These are phyloP conservation scores for Aphelenchoides avenae DNA, from an alignment of 1,140 invertebrate species.

Conservation along the genomic window DNA sequence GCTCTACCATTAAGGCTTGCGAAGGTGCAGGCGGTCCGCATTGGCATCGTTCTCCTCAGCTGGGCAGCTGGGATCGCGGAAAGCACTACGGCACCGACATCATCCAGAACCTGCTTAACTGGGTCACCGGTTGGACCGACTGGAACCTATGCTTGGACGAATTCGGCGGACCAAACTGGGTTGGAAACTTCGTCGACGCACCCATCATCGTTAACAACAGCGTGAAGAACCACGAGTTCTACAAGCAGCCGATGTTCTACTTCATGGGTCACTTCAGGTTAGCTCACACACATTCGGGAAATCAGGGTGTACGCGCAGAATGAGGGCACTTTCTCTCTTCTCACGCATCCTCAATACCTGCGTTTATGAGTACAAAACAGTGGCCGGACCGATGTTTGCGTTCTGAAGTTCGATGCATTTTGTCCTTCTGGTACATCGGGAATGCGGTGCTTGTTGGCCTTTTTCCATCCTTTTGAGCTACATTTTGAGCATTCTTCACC, in stretches of 20 bases:
- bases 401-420: no score
- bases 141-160: constrained; percentile 63
- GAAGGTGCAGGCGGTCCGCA: no score
- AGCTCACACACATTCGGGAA: no score
- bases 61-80: background rate
- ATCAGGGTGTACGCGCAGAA: no score
- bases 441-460: no score
- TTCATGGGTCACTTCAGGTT: constrained; percentile 73
- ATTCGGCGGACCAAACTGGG: constrained; percentile 76
- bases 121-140: constrained; percentile 64
- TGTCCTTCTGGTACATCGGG: no score
- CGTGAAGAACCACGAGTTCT: constrained; percentile 69
- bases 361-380: no score
- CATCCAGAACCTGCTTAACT: constrained; percentile 71
- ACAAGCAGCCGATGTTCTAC: constrained; percentile 84
- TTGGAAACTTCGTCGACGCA: constrained; percentile 72
- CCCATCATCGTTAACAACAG: constrained; percentile 71
- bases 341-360: no score
- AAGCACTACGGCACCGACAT: constrained; percentile 68
- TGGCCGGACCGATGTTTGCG: no score
- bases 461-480: no score
- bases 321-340: no score
- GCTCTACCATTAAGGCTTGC: background rate
- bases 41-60: background rate
- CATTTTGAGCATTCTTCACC: no score